A percentile compares a stretch with the other conserved stretches of the same genome.
Evolutionary conservation across 1,140 invertebrate genomes (phyloP).

Genomic region (Andricus grossulariae): DNA sequence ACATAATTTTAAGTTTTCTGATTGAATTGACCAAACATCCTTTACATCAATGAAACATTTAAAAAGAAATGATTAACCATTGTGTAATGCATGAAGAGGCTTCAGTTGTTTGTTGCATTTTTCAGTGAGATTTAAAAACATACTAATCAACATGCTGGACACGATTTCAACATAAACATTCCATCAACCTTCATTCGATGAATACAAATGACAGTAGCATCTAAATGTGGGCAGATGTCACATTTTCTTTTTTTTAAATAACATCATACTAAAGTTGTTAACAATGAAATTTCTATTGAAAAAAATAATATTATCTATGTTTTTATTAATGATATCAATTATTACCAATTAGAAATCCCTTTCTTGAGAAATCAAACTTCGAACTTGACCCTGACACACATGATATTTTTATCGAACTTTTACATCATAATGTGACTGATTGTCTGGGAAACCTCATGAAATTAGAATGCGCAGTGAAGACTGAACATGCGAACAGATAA

Average conservation of each 20-base stretch:
- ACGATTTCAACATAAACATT: slow-evolving; percentile 24
- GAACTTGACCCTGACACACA: slow-evolving; percentile 7
- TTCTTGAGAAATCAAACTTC: too few species aligned
- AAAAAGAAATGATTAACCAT: too few species aligned
- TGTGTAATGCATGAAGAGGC: not conserved
- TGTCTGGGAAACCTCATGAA: slow-evolving; percentile 9
- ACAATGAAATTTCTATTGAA: not conserved
- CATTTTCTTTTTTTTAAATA: not conserved
- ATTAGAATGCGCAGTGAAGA: slow-evolving; percentile 25
- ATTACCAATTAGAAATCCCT: too few species aligned
- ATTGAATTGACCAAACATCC: too few species aligned
- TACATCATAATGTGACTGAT: slow-evolving; percentile 13
- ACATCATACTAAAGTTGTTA: not conserved
- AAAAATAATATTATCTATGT: not conserved
- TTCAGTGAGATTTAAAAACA: not conserved
- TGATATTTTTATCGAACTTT: slow-evolving; percentile 9
- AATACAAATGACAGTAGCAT: slow-evolving; percentile 15
- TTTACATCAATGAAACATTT: too few species aligned
- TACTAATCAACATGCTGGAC: slow-evolving; percentile 12
- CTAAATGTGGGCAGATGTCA: slow-evolving; percentile 9
- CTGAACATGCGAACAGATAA: slow-evolving; percentile 21
- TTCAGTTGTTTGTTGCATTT: not conserved
- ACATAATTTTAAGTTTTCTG: too few species aligned
- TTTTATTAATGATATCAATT: too few species aligned
- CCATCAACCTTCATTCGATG: slow-evolving; percentile 12